These are phyloP conservation scores for Arctia plantaginis DNA, from an alignment of 2,888 invertebrate genomes.

Conservation along the genomic window DNA sequence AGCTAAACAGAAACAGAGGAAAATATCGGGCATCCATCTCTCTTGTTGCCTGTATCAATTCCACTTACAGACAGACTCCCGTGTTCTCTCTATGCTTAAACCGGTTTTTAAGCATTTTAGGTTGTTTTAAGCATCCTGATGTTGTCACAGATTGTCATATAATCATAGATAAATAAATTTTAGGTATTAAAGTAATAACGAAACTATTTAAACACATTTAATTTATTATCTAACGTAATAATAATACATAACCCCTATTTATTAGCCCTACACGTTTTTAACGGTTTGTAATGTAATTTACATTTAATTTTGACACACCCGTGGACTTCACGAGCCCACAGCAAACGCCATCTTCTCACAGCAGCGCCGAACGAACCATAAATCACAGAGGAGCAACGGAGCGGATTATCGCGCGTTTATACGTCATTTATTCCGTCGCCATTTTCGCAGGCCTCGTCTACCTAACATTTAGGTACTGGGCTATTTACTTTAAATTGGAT, in stretches of 20 bases:
- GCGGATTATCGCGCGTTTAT: slow-evolving; percentile 46
- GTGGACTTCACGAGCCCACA: not conserved
- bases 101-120: too few species aligned
- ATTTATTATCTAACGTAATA: not conserved
- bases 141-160: too few species aligned
- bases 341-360: not conserved
- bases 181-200: too few species aligned
- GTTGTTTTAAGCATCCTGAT: too few species aligned
- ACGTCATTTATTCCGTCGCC: slow-evolving; percentile 43
- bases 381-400: slow-evolving; percentile 32
- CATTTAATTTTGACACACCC: not conserved
- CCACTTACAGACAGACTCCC: too few species aligned
- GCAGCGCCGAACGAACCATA: slow-evolving; percentile 22
- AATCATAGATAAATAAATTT: too few species aligned
- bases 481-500: slow-evolving; percentile 3
- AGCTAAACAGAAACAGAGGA: too few species aligned
- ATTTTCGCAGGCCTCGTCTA: slow-evolving; percentile 8
- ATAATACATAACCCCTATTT: not conserved
- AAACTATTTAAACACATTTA: too few species aligned
- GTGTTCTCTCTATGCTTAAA: too few species aligned
- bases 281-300: not conserved
- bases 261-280: not conserved
- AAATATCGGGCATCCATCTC: too few species aligned
- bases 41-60: too few species aligned
- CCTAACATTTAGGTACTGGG: not conserved